Base-by-base conservation (phyloP, 2,888 invertebrate species). In the Oscheius sp. region DNA sequence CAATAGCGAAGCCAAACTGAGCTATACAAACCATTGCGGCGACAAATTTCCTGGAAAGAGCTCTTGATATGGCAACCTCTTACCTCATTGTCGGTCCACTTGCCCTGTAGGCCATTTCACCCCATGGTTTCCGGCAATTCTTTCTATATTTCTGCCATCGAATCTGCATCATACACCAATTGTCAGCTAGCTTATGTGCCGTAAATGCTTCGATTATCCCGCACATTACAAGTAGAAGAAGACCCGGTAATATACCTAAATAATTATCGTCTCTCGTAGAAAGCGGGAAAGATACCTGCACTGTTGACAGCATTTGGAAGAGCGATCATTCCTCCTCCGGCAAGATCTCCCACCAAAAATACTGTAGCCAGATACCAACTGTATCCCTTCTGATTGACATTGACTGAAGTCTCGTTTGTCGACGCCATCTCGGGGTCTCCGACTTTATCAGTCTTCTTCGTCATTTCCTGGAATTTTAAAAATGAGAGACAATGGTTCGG, bases 251-350 rank as follows among this genome's bases (percentile, higher is more conserved):
- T 6, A 77, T 35, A 35, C 79, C 68, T 68, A 21, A 18, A 64
- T 16, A 35, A 9, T 12, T 27, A 18, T n/a, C 16, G 2, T 16
- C 56, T 23, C 27, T 56, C 27, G 23, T 18, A 5, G 49, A 13
- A 21, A 55, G 7, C 21, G 2, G 5, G 23, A 13, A 23, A 25
- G 35, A 46, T 1, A 77, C 77, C 83, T 16, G 82, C 72, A 73
- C 76, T 73, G 61, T 75, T 76, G 18, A 84, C 64, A 5, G 79
- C 75, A 1, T 77, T 58, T 0, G 83, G 83, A 5, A 83, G 64
- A 0, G 83, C 76, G 13, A 83, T 76, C 77, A 83, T 76, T 23
- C 83, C 83, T 43, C 29, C 83, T 55, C 83, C 83, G 46, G 78
- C 78, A 72, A 81, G 76, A 61, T 83, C 81, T 7, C 81, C 83